Percentiles rank a stretch among this genome's conserved stretches.
These are phyloP conservation scores for Germaria angustata DNA, from an alignment of 2,888 invertebrate species.

Conservation along the genomic window DNA sequence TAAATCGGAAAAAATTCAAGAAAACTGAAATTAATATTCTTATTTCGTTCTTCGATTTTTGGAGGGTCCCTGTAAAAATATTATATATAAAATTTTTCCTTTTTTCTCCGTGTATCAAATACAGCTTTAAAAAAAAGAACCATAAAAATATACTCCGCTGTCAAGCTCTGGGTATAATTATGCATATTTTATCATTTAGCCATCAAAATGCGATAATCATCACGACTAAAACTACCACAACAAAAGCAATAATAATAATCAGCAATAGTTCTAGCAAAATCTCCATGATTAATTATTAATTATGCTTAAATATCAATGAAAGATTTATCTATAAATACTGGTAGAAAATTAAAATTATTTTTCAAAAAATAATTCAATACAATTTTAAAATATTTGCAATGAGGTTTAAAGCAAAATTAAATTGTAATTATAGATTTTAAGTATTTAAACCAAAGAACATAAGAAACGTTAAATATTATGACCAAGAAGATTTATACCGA, in stretches of 20 bases:
- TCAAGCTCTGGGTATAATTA: constrained; percentile 57
- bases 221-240: constrained; percentile 32
- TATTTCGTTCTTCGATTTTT: too few relatives aligned
- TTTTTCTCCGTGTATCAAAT: constrained; percentile 1
- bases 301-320: constrained; percentile 45
- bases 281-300: constrained; percentile 53
- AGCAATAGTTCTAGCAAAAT: constrained; percentile 41
- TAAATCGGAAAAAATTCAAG: too few relatives aligned
- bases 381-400: constrained; percentile 11
- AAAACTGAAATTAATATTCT: too few relatives aligned
- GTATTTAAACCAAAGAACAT: neutral
- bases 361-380: neutral
- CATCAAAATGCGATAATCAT: constrained; percentile 59
- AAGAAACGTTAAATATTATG: too few relatives aligned
- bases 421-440: neutral
- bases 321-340: constrained; percentile 39
- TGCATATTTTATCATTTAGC: constrained; percentile 61
- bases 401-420: constrained; percentile 4
- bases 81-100: too few relatives aligned
- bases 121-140: too few relatives aligned
- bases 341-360: neutral
- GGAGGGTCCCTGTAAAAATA: too few relatives aligned
- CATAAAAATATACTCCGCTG: too few relatives aligned
- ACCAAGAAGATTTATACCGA: too few relatives aligned
- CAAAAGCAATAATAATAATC: neutral